Evolutionary conservation across 2,113 vertebrate genomes (phyloP).

Genomic region (Herpetotheres cachinnans): DNA sequence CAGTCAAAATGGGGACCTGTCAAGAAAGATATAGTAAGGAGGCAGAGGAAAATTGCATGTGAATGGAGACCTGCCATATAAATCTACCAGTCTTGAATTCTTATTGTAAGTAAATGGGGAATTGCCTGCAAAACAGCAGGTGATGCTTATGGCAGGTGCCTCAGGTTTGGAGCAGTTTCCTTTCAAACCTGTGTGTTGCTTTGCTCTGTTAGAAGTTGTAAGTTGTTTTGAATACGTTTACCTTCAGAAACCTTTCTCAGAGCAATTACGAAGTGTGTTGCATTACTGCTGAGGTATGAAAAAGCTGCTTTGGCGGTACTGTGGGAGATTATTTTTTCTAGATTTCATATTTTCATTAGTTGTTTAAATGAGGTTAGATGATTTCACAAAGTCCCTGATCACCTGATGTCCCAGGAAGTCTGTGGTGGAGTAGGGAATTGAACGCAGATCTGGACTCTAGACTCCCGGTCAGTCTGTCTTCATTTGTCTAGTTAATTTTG

Average conservation of each 20-base stretch:
- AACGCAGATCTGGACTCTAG: neutral
- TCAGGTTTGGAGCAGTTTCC: neutral
- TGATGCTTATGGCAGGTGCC: accelerated
- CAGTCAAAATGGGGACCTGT: neutral
- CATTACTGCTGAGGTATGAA: neutral
- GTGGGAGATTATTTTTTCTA: neutral
- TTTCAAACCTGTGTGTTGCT: neutral
- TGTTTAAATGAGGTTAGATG: neutral
- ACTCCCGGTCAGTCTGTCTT: neutral
- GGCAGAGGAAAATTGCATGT: neutral
- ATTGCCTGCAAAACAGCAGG: neutral
- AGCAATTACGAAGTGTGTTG: neutral
- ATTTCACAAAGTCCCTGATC: neutral
- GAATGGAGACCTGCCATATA: neutral
- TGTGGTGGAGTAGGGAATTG: neutral
- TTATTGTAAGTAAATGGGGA: neutral
- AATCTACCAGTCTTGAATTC: neutral
- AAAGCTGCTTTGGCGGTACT: neutral
- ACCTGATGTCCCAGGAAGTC: neutral
- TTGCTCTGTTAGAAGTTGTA: neutral
- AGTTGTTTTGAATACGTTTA: neutral
- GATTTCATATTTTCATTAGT: neutral
- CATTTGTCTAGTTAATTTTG: neutral
- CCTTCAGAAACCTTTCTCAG: too few species aligned
- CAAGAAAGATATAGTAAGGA: neutral